phyloP scores from a whole-genome alignment of 1,140 invertebrate species.

The Diorhabda sublineata region DNA sequence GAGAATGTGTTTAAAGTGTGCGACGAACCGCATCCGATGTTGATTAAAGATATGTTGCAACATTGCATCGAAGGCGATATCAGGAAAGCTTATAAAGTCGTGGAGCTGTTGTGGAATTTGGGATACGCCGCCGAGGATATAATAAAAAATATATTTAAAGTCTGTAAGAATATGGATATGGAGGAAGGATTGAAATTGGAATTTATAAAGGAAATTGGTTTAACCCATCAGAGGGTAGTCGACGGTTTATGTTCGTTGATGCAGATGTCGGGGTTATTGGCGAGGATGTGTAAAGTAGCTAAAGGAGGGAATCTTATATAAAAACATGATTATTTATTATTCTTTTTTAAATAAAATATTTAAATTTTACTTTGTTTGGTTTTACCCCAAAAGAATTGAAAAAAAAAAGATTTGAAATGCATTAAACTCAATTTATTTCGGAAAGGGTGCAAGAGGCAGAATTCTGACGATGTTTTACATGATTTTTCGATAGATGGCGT shows the following conservation, averaged over 20 bases:
- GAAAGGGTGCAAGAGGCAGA: too few species aligned
- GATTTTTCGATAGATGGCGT: too few species aligned
- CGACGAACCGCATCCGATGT: slow-evolving; percentile 95
- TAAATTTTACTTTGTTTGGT: slow-evolving; percentile 1
- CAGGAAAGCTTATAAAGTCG: slow-evolving; percentile 80
- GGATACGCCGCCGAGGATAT: slow-evolving; percentile 97
- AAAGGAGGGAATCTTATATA: not conserved
- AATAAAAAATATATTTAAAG: slow-evolving; percentile 90
- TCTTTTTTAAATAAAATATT: not conserved
- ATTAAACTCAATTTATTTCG: too few species aligned
- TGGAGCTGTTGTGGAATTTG: slow-evolving; percentile 83
- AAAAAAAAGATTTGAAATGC: too few species aligned
- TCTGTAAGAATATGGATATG: slow-evolving; percentile 82
- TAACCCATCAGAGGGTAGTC: slow-evolving; percentile 85
- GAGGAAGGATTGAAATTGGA: slow-evolving; percentile 79
- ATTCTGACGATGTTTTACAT: too few species aligned
- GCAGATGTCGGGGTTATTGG: slow-evolving; percentile 85
- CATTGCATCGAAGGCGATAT: slow-evolving; percentile 79
- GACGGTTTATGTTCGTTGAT: slow-evolving; percentile 84
- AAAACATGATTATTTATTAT: not conserved
- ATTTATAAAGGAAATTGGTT: slow-evolving; percentile 91
- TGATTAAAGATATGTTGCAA: slow-evolving; percentile 90
- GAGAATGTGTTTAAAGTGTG: slow-evolving; percentile 99
- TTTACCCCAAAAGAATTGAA: not conserved
- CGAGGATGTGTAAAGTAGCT: slow-evolving; percentile 63